Conservation (phyloP, 30 jellyfish, hydroid and myxozoan species). For the Cassiopea xamachana region DNA sequence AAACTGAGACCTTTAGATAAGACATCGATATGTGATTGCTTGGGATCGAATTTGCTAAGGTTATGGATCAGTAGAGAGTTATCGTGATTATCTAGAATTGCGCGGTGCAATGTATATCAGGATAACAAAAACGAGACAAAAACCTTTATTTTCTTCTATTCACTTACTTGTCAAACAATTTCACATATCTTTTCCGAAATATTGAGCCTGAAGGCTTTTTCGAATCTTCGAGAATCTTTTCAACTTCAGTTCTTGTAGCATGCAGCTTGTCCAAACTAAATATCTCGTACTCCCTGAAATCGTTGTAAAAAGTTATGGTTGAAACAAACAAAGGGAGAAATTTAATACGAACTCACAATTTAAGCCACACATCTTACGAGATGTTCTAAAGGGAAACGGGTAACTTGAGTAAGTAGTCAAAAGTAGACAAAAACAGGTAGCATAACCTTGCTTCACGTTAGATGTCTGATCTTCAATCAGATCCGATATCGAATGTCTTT, state of each 20-base stretch:
- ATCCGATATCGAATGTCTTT: neutral
- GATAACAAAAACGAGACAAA: too few species aligned
- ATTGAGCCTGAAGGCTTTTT: neutral
- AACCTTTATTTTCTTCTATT: too few species aligned
- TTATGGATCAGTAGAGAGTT: too few species aligned
- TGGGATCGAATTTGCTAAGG: too few species aligned
- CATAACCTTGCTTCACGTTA: neutral
- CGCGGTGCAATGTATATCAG: too few species aligned
- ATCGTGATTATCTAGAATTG: too few species aligned
- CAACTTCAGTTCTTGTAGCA: constrained; percentile 2
- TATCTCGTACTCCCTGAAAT: neutral
- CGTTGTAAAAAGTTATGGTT: neutral
- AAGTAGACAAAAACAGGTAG: neutral
- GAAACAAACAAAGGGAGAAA: neutral
- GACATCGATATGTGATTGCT: too few species aligned
- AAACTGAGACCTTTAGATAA: too few species aligned
- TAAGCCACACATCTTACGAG: neutral
- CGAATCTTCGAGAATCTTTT: neutral
- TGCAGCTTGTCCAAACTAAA: constrained; percentile 12
- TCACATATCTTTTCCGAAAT: constrained; percentile 11
- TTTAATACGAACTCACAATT: neutral
- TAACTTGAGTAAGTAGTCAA: neutral
- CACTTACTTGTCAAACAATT: constrained; percentile 20
- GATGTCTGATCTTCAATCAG: neutral
- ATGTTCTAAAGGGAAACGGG: neutral